phyloP scores from a whole-genome alignment of 2,797 vertebrate species.

The Sebastes aleutianus region DNA sequence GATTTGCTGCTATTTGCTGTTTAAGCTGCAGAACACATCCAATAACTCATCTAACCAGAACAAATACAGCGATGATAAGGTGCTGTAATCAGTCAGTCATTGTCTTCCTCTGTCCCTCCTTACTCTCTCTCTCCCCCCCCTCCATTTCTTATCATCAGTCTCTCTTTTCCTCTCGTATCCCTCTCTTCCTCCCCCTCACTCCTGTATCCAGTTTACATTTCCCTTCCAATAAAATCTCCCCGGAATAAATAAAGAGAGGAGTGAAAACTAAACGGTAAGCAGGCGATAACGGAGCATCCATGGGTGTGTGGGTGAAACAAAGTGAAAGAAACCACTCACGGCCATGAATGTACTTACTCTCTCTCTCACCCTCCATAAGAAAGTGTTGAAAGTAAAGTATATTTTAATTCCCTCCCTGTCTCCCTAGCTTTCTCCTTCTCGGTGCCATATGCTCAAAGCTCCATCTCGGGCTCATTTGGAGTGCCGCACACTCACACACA shows the following conservation, averaged over 20 bases:
- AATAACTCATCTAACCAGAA: conserved; percentile 56
- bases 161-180: background rate
- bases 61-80: conserved; percentile 59
- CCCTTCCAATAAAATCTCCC: conserved; percentile 33
- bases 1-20: conserved; percentile 39
- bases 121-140: background rate
- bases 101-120: conserved; percentile 44
- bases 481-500: conserved; percentile 6
- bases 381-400: conserved; percentile 56
- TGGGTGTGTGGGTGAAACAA: conserved; percentile 58
- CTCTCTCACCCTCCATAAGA: conserved; percentile 18
- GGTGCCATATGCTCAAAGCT: conserved; percentile 81
- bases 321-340: conserved; percentile 51
- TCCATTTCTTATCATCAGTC: conserved; percentile 21
- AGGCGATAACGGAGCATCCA: conserved; percentile 21
- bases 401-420: conserved; percentile 59
- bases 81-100: conserved; percentile 58
- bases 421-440: conserved; percentile 55
- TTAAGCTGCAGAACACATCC: conserved; percentile 57
- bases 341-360: conserved; percentile 31
- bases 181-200: background rate
- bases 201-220: conserved; percentile 36
- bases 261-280: conserved; percentile 27
- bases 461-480: conserved; percentile 76
- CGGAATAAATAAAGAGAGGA: conserved; percentile 40